Base-by-base conservation (phyloP, 2,113 vertebrate species). In the Sitta europaea region DNA sequence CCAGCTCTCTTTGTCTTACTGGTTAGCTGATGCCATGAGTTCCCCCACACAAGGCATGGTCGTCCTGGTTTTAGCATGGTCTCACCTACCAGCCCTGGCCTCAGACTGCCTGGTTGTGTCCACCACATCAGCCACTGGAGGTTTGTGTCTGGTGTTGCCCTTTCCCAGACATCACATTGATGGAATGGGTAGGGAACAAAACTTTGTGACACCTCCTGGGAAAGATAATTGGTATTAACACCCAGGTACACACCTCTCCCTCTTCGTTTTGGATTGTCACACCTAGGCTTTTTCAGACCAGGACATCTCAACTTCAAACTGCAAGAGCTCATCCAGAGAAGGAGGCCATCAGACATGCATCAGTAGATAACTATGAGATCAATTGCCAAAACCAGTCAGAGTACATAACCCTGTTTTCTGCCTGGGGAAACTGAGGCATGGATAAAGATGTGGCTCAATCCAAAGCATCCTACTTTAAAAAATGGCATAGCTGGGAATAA, bases 381-480 rank as follows among this genome's bases (percentile, higher is more conserved):
- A 68, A 11, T 35, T 91, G 58, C 42, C 42, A 82, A 86, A 75
- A 84, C 14, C 29, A 71, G 45, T 17, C 38, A 55, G 72, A 77
- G 14, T 36, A 42, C 14, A 16, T 50, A 77, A 73, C 35, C 33
- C 19, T 77, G 9, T 40, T 75, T 86, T 84, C 47, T 79, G 27
- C 31, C 42, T 51, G 53, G 72, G 58, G 63, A 96, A 95, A 88
- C 74, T 63, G 78, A 94, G 92, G 74, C 74, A 92, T 1, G 1
- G 62, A n/a, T 66, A 14, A 88, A 75, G 35, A 82, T 23, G n/a
- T 51, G 43, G 22, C 57, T 80, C 51, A 65, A 7, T 77, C 13
- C 35, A 81, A 78, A 95, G 38, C 35, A 38, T 38, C 54, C 36
- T 19, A 5, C n/a, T 72, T 66, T 72, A 35, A 68, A 84, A 82